phyloP scores from a whole-genome alignment of 2,113 vertebrate genomes.

The Mastomys coucha region DNA sequence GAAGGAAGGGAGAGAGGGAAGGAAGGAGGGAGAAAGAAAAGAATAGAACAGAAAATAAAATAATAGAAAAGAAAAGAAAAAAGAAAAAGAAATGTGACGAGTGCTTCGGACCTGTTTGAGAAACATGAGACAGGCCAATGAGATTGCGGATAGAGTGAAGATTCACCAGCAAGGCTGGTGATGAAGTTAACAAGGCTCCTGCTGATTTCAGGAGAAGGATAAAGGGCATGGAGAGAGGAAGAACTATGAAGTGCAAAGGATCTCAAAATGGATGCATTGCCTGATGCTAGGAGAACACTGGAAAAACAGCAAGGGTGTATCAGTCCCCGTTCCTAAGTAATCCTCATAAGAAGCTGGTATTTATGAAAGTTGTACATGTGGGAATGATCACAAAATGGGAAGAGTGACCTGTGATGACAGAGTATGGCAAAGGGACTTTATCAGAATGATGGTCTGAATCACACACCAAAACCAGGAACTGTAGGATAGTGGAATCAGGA shows the following conservation, averaged over 20 bases:
- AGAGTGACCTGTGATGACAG: neutral
- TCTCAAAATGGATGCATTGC: neutral
- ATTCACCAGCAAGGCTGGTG: neutral
- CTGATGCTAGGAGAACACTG: neutral
- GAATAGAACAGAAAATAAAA: no score
- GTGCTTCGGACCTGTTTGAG: neutral
- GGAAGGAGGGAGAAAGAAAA: neutral
- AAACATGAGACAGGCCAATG: neutral
- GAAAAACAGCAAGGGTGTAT: neutral
- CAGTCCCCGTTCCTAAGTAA: neutral
- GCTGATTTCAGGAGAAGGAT: neutral
- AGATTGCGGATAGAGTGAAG: no score
- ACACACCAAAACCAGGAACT: neutral
- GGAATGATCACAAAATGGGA: neutral
- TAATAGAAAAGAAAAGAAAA: neutral
- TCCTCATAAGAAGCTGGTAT: neutral
- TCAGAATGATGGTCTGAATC: neutral
- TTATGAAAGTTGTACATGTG: neutral
- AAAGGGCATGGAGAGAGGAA: neutral
- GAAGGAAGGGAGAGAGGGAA: no score
- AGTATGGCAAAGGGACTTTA: neutral
- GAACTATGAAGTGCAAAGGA: neutral
- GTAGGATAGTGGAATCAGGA: neutral
- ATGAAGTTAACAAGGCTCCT: neutral
- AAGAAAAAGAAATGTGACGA: neutral